Evolutionary conservation across 2,797 vertebrate genomes (phyloP), one percentile per base, ranked within the genome.

Genomic region (Enteromius fasciolatus): DNA sequence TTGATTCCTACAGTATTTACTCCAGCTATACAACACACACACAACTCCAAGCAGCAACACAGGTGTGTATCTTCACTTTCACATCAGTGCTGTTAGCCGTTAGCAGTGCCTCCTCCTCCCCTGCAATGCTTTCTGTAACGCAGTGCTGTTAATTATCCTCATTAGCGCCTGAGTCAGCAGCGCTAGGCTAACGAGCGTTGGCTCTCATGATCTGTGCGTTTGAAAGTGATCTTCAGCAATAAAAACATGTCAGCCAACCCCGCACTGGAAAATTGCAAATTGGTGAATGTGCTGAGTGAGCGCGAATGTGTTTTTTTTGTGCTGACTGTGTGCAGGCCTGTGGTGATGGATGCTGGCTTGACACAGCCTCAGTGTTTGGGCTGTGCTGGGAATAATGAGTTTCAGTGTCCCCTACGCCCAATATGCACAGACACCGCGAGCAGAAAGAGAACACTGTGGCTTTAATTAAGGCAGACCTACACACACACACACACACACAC

Each of bases 311-410:
- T 95, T 94, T 90, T 87, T 81, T 81, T 94, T 93, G 90, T 91
- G 97, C 98, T 99, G 97, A 99, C 96, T 97, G 88, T 86, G 89
- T 96, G 94, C 92, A 93, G 93, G 92, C 93, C 93, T 85, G 92
- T 91, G 87, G 94, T 99, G 97, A 99, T 98, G 97, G 97, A 99
- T 99, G 97, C 94, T 94, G 98, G 98, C 97, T 99, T 99, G 98
- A 99, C 97, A 98, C 96, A 97, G 96, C 96, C 97, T 97, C 96
- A 96, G 96, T 97, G 96, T 98, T 99, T 98, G 96, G 96, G 97
- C 96, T 97, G 95, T 95, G 39, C 39, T 41, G 94, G 95, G 97
- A 98, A 98, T 99, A 99, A 99, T 99, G 98, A 99, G 97, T 98
- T 98, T 97, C 97, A 98, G 97, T 97, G 97, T 98, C 97, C 96